Evolutionary conservation across 2,113 vertebrate genomes (phyloP).

Genomic region (Phasianus colchicus): DNA sequence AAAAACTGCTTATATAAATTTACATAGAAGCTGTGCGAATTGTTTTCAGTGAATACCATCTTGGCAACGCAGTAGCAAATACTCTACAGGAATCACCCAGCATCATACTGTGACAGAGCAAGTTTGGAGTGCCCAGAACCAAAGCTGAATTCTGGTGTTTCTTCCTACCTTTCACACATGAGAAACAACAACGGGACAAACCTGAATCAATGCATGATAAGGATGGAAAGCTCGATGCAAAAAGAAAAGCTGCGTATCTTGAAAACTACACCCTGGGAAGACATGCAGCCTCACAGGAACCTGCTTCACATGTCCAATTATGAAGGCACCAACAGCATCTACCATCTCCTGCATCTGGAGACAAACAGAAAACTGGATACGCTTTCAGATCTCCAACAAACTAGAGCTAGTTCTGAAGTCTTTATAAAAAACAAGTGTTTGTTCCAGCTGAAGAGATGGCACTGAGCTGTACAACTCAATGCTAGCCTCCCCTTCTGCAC

Average conservation of each 20-base stretch:
- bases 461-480: neutral
- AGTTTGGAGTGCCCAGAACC: neutral
- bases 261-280: neutral
- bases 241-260: neutral
- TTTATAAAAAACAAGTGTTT: neutral
- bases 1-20: constrained; percentile 11
- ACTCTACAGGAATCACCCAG: neutral
- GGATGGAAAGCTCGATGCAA: neutral
- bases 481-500: neutral
- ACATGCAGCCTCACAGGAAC: neutral
- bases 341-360: neutral
- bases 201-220: neutral
- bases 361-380: neutral
- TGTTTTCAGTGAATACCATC: neutral
- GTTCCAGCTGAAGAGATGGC: neutral
- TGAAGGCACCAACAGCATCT: neutral
- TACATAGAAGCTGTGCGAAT: neutral
- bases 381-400: neutral
- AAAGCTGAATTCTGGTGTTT: neutral
- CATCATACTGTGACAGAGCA: neutral
- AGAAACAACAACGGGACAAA: neutral
- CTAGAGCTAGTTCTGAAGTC: neutral
- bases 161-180: neutral
- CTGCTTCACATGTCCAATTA: neutral
- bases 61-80: neutral